Evolutionary conservation across 2,888 invertebrate species (phyloP).

Genomic region (Drosophila kuntzei): DNA sequence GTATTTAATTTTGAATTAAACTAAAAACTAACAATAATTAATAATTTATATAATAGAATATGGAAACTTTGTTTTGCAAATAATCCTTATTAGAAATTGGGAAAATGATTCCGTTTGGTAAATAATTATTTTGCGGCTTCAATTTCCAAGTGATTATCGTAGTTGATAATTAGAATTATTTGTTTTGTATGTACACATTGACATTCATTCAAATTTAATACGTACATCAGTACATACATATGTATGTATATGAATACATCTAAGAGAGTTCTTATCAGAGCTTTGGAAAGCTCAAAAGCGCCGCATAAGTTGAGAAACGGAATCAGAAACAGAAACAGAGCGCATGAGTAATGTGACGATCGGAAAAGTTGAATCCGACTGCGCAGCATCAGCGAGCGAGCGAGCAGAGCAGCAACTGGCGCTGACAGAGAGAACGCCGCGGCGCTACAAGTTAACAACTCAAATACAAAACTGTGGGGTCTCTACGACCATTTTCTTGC

Average conservation of each 20-base stretch:
- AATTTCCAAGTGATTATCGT: constrained; percentile 1
- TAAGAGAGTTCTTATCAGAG: constrained; percentile 35
- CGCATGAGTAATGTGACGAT: constrained; percentile 61
- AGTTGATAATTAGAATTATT: not conserved
- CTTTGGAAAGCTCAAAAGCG: constrained; percentile 39
- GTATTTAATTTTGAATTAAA: too few relatives aligned
- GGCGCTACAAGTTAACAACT: constrained; percentile 49
- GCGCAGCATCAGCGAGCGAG: constrained; percentile 56
- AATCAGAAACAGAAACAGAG: constrained; percentile 28
- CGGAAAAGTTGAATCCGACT: constrained; percentile 19
- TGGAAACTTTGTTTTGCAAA: too few relatives aligned
- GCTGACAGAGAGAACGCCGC: constrained; percentile 31
- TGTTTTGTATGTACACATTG: not conserved
- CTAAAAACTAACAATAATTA: too few relatives aligned
- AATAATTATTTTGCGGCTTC: not conserved
- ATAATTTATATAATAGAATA: not conserved
- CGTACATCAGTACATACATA: not conserved
- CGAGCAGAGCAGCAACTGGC: constrained; percentile 24
- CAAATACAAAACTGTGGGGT: constrained; percentile 54
- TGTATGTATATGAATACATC: not conserved
- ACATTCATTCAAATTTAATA: constrained; percentile 11
- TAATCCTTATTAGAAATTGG: not conserved
- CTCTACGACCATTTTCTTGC: constrained; percentile 57
- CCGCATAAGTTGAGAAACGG: constrained; percentile 27
- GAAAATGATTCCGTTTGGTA: not conserved